Conservation (phyloP, 2,888 invertebrate genomes). For the Phengaris arion region DNA sequence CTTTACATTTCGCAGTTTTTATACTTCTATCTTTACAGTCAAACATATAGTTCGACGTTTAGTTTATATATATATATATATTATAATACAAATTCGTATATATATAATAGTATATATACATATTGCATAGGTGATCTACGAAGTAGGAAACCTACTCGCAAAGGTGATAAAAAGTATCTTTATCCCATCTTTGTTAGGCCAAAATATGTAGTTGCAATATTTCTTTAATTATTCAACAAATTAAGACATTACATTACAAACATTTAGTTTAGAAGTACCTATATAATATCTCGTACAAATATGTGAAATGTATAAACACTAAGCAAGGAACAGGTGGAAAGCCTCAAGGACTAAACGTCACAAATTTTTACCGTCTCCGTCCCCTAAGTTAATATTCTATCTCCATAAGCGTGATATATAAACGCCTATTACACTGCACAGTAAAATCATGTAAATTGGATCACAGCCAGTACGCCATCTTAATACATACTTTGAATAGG, state of each 20-base stretch:
- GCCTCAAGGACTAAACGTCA: not conserved
- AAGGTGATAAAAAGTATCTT: not conserved
- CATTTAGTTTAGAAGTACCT: too few species aligned
- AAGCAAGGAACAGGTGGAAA: not conserved
- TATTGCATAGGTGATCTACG: too few species aligned
- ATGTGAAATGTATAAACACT: too few species aligned
- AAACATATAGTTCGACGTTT: not conserved
- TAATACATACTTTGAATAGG: too few species aligned
- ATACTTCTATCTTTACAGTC: not conserved
- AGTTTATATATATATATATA: too few species aligned
- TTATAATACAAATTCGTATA: too few species aligned
- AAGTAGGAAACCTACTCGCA: too few species aligned
- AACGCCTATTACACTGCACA: not conserved
- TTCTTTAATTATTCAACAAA: not conserved
- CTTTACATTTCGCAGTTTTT: not conserved
- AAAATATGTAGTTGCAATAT: not conserved
- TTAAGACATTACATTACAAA: too few species aligned
- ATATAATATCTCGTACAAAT: too few species aligned
- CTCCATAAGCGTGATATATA: not conserved
- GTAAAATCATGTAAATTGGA: slow-evolving; percentile 19
- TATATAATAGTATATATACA: too few species aligned
- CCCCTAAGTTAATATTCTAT: not conserved
- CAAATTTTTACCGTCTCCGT: not conserved
- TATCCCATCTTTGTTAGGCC: not conserved
- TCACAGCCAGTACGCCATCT: not conserved